Base-by-base conservation (phyloP, 2,888 invertebrate genomes). In the Ceraclea dissimilis region DNA sequence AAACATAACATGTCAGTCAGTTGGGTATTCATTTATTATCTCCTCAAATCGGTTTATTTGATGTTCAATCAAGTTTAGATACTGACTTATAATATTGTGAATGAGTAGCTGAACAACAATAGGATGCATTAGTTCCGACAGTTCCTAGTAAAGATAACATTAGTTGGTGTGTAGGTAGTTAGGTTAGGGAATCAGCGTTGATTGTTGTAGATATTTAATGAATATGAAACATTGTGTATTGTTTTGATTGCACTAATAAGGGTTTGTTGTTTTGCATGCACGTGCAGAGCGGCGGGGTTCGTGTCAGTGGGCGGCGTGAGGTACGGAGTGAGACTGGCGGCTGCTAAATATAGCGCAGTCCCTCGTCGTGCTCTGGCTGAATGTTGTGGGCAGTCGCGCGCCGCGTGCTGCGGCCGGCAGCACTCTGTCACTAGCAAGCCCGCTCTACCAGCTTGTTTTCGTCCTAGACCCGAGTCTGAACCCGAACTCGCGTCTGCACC, bases 251-350 rank as follows among this genome's bases (percentile, higher is more conserved):
- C n/a, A 16, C 16, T 39, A 49, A 49, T 22, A 22, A 49, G 49
- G 49, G 26, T 47, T 47, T 13, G n/a, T 16, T 43, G n/a, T 43
- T 43, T 46, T 49, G 21, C 26, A 49, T 49, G 47, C 52, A 52
- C 52, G 52, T 52, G 56, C 51, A 57, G 57, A 52, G 53, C 57
- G 53, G 59, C 56, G 52, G 60, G 74, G 63, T 83, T 81, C 75
- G 81, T 83, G 73, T 81, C 82, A 69, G 80, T 85, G 72, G 85
- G 85, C 67, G 82, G 84, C 66, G 83, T 85, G 71, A 81, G 85
- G 69, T 85, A 85, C 76, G 83, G 84, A 64, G 81, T 85, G 65
- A 81, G 85, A 67, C 79, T 82, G 68, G 81, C 81, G 66, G 80
- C 82, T 57, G 71, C 72, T 63, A 72, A 71, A 62, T 73, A 72